Conservation (phyloP, 1,140 invertebrate species). For the Thaumetopoea pityocampa region DNA sequence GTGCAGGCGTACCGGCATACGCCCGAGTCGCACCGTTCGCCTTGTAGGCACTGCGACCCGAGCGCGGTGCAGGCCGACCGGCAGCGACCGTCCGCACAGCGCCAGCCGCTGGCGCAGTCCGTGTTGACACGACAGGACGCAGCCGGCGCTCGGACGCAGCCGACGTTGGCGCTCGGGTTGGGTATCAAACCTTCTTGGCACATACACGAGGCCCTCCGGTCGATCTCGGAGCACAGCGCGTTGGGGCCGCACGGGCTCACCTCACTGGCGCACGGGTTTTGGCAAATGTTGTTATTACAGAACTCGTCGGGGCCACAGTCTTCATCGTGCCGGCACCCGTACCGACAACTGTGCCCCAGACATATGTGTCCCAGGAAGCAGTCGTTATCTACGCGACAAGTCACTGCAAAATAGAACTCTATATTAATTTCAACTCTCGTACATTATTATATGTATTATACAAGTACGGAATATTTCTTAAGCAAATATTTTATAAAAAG, state of each 20-base stretch:
- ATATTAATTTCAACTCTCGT: neutral
- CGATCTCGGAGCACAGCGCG: conserved; percentile 86
- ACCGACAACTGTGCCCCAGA: conserved; percentile 87
- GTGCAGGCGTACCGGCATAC: conserved; percentile 88
- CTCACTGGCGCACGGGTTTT: conserved; percentile 83
- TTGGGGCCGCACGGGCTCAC: conserved; percentile 89
- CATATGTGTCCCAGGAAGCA: conserved; percentile 95
- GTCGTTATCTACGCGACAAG: conserved; percentile 92
- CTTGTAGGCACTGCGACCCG: conserved; percentile 85
- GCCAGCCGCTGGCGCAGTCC: conserved; percentile 81
- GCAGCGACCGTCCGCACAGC: conserved; percentile 84
- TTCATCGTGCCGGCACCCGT: conserved; percentile 90
- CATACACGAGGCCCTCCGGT: conserved; percentile 88
- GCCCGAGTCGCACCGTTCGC: conserved; percentile 85
- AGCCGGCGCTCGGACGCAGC: conserved; percentile 86
- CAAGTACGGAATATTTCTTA: no score
- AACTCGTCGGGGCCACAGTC: conserved; percentile 90
- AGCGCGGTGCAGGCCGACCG: conserved; percentile 85
- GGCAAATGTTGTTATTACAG: conserved; percentile 86
- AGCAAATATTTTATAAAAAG: no score
- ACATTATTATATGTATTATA: neutral
- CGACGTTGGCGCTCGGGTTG: conserved; percentile 88
- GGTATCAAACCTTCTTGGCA: conserved; percentile 87
- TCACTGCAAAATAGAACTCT: conserved; percentile 78
- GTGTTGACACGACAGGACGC: conserved; percentile 83